These are phyloP conservation scores for Patella caerulea DNA, from an alignment of 2,888 invertebrate species.

Conservation along the genomic window DNA sequence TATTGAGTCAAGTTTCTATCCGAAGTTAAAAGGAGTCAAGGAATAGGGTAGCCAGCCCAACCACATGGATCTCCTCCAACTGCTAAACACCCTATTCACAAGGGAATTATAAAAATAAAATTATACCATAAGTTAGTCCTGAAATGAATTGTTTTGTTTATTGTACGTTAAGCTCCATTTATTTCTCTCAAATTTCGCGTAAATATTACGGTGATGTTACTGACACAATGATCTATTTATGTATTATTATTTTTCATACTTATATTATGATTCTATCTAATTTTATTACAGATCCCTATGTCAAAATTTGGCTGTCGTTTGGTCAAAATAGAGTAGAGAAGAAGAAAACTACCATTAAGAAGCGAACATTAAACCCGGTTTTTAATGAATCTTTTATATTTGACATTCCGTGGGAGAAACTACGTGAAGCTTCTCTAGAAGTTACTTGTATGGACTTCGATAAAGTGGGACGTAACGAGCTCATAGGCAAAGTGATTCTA, in stretches of 20 bases:
- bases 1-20: too few species aligned
- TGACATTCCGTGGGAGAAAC: slow-evolving; percentile 97
- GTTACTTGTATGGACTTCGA: slow-evolving; percentile 98
- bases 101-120: too few species aligned
- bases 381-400: slow-evolving; percentile 97
- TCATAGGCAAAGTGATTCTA: slow-evolving; percentile 81
- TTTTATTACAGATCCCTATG: slow-evolving; percentile 88
- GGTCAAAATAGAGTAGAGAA: slow-evolving; percentile 96
- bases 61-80: too few species aligned
- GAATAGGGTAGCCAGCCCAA: too few species aligned
- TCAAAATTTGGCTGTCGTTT: slow-evolving; percentile 97
- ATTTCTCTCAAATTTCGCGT: too few species aligned
- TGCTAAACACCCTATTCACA: too few species aligned
- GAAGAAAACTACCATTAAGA: slow-evolving; percentile 85
- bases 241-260: background rate
- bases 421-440: slow-evolving; percentile 92
- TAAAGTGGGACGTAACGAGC: slow-evolving; percentile 92
- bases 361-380: slow-evolving; percentile 88
- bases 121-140: too few species aligned
- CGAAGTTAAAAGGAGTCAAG: too few species aligned
- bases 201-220: too few species aligned
- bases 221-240: too few species aligned
- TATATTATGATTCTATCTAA: background rate
- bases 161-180: too few species aligned
- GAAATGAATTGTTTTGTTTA: too few species aligned